Evolutionary conservation across 2,888 invertebrate genomes (phyloP).

Genomic region (Leptopilina myrica): DNA sequence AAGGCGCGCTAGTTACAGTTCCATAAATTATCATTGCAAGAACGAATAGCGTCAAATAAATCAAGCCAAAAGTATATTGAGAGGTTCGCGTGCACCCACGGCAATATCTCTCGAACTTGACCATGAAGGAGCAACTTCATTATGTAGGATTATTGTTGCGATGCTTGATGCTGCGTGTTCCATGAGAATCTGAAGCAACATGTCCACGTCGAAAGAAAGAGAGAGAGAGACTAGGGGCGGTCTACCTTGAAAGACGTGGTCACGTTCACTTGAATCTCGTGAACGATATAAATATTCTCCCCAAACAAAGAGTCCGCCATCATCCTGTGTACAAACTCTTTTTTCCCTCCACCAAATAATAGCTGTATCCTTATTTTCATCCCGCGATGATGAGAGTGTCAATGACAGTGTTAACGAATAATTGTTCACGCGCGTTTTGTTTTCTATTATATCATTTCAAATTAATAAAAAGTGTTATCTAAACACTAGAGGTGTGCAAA

Average conservation of each 20-base stretch:
- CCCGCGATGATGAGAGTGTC: not conserved
- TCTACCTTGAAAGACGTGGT: slow-evolving; percentile 27
- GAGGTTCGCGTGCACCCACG: slow-evolving; percentile 19
- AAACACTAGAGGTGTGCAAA: no score
- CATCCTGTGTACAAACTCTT: no score
- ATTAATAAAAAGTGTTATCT: no score
- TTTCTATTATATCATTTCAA: no score
- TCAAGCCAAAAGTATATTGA: slow-evolving; percentile 45
- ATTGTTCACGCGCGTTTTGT: not conserved
- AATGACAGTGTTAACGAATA: slow-evolving; percentile 17
- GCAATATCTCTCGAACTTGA: slow-evolving; percentile 42
- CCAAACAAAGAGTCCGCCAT: slow-evolving; percentile 1
- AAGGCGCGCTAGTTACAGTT: slow-evolving; percentile 18
- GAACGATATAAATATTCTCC: slow-evolving; percentile 23
- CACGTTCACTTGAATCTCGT: slow-evolving; percentile 17
- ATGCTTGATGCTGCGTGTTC: slow-evolving; percentile 14
- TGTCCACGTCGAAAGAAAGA: not conserved
- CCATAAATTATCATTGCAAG: slow-evolving; percentile 47
- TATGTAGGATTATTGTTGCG: slow-evolving; percentile 35
- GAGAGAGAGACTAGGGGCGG: not conserved
- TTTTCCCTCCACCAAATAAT: not conserved
- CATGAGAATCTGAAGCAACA: slow-evolving; percentile 11
- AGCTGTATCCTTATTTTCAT: not conserved
- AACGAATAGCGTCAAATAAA: slow-evolving; percentile 49
- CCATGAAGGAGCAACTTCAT: slow-evolving; percentile 46